Evolutionary conservation across 2,888 invertebrate species (phyloP), one percentile per base, ranked within the genome.

Genomic region (Gastracanthus pulcherrimus): DNA sequence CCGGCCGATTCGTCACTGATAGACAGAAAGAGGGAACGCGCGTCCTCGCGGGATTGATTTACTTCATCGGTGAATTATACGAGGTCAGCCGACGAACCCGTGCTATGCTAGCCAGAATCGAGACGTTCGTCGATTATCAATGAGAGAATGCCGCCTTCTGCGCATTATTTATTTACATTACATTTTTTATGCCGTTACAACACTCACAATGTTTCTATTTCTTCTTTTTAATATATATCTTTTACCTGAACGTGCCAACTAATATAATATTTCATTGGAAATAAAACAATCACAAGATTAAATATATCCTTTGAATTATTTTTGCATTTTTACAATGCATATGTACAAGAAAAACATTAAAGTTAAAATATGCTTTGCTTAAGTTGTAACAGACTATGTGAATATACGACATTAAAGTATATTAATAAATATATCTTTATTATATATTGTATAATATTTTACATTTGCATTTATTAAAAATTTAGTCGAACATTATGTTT

Each of bases 111-210:
- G 81, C 66, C 75, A 45, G 66, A 38, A 74, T 74, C 55, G 78
- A 80, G 75, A 85, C 81, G 84, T 83, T 84, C 70, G 34, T 83
- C 83, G 85, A 86, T 86, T 86, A 84, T 82, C 83, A 85, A 87
- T 84, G 83, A 83, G 80, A 45, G 34, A 36, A 48, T 34, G 51
- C 19, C 64, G 74, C 71, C 36, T 48, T 38, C n/a, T 36, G 31
- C 19, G 71, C 34, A 36, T 70, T 62, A 51, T 64, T 60, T 76
- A 67, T 64, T 74, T 60, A 16, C 26, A 23, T 64, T 19, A n/a
- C 23, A 23, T 31, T 67, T 67, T 60, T 48, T 55, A 48, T 48
- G 48, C 31, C 34, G 26, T 29, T 13, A 26, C n/a, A n/a, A n/a
- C n/a, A n/a, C n/a, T 13, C 26, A 13, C 58, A 26, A 26, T 58